These are phyloP conservation scores for Halictus ligatus DNA, from an alignment of 2,888 invertebrate species.

Conservation along the genomic window DNA sequence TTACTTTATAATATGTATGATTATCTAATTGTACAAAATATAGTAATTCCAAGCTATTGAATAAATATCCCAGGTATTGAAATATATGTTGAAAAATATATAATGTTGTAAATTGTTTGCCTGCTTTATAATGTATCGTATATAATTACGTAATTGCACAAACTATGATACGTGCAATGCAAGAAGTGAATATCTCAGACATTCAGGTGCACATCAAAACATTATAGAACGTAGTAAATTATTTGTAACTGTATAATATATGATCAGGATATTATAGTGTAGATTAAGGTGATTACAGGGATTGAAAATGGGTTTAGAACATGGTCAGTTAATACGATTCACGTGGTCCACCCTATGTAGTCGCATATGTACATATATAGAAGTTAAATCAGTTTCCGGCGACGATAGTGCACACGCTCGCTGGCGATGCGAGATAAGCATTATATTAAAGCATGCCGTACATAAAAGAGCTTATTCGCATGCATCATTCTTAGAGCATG, in stretches of 20 bases:
- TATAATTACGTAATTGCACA: background rate
- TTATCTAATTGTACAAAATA: background rate
- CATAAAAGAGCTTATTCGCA: conserved; percentile 13
- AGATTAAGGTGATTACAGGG: background rate
- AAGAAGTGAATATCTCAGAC: background rate
- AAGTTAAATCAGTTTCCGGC: conserved; percentile 10
- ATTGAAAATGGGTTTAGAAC: background rate
- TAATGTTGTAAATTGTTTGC: background rate
- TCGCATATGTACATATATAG: background rate
- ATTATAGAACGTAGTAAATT: background rate
- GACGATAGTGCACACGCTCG: conserved; percentile 25
- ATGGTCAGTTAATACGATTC: background rate
- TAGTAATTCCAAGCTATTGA: background rate
- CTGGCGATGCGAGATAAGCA: conserved; percentile 18
- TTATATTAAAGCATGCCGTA: conserved; percentile 2
- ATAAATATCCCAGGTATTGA: background rate
- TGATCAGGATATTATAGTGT: background rate
- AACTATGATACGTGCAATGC: background rate
- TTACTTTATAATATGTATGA: background rate
- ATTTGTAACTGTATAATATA: background rate
- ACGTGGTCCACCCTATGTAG: background rate
- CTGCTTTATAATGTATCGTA: background rate
- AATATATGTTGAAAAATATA: background rate
- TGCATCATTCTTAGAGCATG: background rate
- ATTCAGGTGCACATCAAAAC: background rate